phyloP scores from a whole-genome alignment of 2,113 vertebrate species.

The Melanerpes formicivorus region DNA sequence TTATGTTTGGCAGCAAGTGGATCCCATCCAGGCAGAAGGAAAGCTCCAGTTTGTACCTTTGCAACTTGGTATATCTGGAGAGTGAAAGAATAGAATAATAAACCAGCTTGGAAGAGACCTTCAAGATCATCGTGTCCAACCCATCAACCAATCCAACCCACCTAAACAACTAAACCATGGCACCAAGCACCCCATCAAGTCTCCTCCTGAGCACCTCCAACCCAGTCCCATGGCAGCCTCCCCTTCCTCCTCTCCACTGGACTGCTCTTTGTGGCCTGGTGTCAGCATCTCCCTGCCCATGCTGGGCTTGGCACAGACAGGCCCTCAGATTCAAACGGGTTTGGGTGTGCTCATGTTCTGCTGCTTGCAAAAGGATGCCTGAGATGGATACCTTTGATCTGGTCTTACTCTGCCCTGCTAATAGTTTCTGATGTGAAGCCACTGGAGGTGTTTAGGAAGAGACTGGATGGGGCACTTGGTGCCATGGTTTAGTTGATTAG shows the following conservation, averaged over 20 bases:
- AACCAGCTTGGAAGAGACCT: too few species aligned
- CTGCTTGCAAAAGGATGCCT: neutral
- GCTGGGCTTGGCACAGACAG: accelerated
- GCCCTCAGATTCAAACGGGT: accelerated
- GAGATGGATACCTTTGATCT: neutral
- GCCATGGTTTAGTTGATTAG: too few species aligned
- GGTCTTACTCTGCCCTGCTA: neutral
- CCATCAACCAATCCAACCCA: too few species aligned
- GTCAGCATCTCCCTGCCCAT: neutral
- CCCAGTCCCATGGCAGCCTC: neutral
- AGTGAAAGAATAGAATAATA: too few species aligned
- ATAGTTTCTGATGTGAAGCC: neutral
- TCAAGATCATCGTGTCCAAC: too few species aligned
- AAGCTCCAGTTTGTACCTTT: neutral
- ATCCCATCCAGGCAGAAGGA: neutral
- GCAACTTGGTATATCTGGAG: neutral
- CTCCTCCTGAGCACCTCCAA: too few species aligned
- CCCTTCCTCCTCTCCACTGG: neutral
- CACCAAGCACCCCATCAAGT: too few species aligned
- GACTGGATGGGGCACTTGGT: too few species aligned
- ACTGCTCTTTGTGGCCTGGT: neutral
- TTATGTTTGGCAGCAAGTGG: neutral
- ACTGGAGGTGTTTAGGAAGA: too few species aligned
- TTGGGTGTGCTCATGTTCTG: neutral
- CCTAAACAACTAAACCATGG: too few species aligned